Evolutionary conservation across 2,113 vertebrate genomes (phyloP), one percentile per base, ranked within the genome.

Genomic region (Climacteris rufus): DNA sequence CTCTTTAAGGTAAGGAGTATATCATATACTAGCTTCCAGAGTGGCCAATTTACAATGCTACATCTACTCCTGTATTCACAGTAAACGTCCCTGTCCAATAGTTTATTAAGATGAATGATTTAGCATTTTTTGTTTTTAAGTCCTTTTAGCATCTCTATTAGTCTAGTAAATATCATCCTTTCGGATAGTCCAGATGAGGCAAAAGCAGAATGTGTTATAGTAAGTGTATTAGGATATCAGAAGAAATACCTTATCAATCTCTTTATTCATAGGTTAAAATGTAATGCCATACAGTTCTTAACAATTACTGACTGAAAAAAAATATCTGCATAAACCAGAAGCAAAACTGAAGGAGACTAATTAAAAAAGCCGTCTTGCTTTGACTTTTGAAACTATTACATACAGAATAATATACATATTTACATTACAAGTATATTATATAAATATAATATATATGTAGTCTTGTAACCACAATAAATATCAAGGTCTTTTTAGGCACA

Each of bases 371-470:
- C 88, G 97, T 96, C 97, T 97, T 97, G 97, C 96, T 98, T 97
- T 92, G 95, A 92, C 89, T 97, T 97, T 96, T 97, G 83, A 96
- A 97, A 97, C 22, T 7, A 96, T 95, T 98, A 97, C 96, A 95
- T 96, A 97, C 85, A 97, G 90, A 96, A 91, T 97, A 97, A 97
- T 97, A 98, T 98, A 98, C 98, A 97, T 99, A 99, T 99, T 98
- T 99, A 99, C 98, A 99, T 92, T 96, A 97, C 94, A 97, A 98
- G 98, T 99, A 99, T 98, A 99, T 98, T 97, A 97, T 98, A 98
- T 98, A 99, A 99, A 99, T 99, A 98, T 99, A 99, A 98, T 98
- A 97, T 98, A 97, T 98, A 83, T 98, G 95, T 98, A 97, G 97
- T 97, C 90, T 98, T 98, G 97, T 98, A 98, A 98, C 95, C 97